Conservation (phyloP, 2,797 vertebrate species). For the Prunella strophiata region DNA sequence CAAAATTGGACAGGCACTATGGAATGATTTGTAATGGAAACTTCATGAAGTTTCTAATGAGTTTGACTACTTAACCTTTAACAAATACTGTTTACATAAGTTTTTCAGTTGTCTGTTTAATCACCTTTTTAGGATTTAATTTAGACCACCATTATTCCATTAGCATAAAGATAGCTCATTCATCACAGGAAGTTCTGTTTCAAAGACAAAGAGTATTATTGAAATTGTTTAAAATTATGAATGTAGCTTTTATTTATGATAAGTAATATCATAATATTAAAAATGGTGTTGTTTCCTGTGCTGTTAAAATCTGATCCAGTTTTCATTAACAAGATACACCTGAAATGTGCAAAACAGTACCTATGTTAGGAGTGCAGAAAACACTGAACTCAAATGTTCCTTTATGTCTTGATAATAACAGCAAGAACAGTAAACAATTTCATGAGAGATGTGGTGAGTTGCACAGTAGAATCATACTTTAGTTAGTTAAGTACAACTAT, state of each 20-base stretch:
- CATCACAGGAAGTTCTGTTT: background rate
- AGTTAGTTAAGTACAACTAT: slow-evolving; percentile 69
- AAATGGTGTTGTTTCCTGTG: background rate
- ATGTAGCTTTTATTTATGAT: background rate
- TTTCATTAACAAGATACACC: slow-evolving; percentile 11
- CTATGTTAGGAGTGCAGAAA: background rate
- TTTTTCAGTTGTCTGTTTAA: background rate
- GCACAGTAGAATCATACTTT: slow-evolving; percentile 33
- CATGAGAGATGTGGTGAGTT: slow-evolving; percentile 10
- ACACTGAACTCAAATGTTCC: background rate
- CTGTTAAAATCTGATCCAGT: slow-evolving; percentile 7
- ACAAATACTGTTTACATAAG: background rate
- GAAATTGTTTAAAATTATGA: background rate
- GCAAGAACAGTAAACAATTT: slow-evolving; percentile 11
- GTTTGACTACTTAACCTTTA: background rate
- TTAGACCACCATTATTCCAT: background rate
- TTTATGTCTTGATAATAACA: slow-evolving; percentile 39
- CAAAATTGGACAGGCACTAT: background rate
- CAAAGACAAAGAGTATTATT: background rate
- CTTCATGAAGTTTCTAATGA: background rate
- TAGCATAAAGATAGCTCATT: background rate
- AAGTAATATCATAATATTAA: background rate
- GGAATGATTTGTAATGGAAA: background rate
- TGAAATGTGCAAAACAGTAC: background rate
- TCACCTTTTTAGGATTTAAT: background rate